Percentiles rank a stretch among this genome's conserved stretches.
Conservation (phyloP, 1,140 invertebrate species). For the Popillia japonica region DNA sequence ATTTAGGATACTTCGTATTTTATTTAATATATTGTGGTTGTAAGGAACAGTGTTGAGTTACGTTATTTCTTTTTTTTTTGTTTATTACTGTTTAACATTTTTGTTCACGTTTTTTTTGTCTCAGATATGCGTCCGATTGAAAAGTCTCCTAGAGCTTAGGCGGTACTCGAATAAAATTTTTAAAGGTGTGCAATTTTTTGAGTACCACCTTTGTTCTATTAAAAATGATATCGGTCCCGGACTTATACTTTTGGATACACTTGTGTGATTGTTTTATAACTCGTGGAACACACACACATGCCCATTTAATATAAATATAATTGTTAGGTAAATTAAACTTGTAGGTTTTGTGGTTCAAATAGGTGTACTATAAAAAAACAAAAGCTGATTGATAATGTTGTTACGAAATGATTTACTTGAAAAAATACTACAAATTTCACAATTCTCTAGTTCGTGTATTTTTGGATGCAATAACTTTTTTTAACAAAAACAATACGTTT, state of each 20-base stretch:
- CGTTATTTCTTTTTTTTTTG: constrained; percentile 46
- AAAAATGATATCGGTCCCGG: constrained; percentile 49
- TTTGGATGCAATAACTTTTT: neutral
- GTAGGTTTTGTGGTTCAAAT: constrained; percentile 60
- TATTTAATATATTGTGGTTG: constrained; percentile 56
- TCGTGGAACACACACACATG: constrained; percentile 39
- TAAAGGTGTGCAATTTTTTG: constrained; percentile 45
- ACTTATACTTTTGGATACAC: constrained; percentile 41
- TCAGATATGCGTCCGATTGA: constrained; percentile 6
- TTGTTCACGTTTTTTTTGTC: neutral
- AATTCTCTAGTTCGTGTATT: neutral
- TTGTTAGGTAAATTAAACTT: constrained; percentile 60
- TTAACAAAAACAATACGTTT: neutral
- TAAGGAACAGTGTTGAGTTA: constrained; percentile 55
- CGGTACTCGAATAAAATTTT: constrained; percentile 40
- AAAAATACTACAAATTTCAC: neutral
- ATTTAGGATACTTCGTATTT: constrained; percentile 44
- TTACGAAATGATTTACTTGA: neutral
- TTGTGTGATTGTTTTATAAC: constrained; percentile 44
- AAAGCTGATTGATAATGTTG: neutral
- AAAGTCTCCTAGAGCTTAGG: constrained; percentile 36
- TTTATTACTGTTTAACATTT: constrained; percentile 40
- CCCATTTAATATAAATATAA: constrained; percentile 45
- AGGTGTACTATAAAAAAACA: constrained; percentile 53
- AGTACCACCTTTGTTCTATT: constrained; percentile 42